Evolutionary conservation across 2,113 vertebrate species (phyloP).

Genomic region (Oreochromis tanganicae): DNA sequence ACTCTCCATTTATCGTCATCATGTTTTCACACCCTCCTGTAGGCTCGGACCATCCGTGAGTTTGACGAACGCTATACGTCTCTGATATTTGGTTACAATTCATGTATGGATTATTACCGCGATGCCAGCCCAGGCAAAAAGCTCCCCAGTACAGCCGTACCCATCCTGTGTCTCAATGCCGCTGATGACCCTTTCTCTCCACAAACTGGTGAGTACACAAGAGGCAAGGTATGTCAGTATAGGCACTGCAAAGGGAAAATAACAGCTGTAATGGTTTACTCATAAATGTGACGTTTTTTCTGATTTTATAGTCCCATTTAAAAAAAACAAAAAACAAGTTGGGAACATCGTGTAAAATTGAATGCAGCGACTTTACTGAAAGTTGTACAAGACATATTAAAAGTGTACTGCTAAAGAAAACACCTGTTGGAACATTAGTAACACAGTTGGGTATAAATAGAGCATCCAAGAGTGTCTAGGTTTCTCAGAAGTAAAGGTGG

Average conservation of each 20-base stretch:
- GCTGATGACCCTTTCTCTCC: slow-evolving; percentile 83
- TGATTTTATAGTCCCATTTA: neutral
- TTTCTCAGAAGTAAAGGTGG: neutral
- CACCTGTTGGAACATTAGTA: neutral
- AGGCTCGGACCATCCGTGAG: slow-evolving; percentile 77
- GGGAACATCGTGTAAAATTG: neutral
- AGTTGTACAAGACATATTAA: neutral
- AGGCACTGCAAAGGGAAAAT: neutral
- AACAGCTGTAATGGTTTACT: neutral
- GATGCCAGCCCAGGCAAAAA: slow-evolving; percentile 75
- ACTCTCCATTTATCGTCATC: rapidly evolving
- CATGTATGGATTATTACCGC: slow-evolving; percentile 73
- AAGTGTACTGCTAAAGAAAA: neutral
- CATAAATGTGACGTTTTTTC: neutral
- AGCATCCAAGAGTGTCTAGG: neutral
- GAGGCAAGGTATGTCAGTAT: neutral
- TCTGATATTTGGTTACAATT: slow-evolving; percentile 75
- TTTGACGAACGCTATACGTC: slow-evolving; percentile 79
- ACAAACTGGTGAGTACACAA: slow-evolving; percentile 47
- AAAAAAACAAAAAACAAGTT: neutral
- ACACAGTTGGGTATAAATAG: neutral
- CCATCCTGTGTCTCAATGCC: slow-evolving; percentile 81
- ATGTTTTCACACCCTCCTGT: neutral
- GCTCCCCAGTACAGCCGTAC: slow-evolving; percentile 64
- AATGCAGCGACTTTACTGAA: neutral